Conservation (phyloP, 2,888 invertebrate species). For the Machimus atricapillus region DNA sequence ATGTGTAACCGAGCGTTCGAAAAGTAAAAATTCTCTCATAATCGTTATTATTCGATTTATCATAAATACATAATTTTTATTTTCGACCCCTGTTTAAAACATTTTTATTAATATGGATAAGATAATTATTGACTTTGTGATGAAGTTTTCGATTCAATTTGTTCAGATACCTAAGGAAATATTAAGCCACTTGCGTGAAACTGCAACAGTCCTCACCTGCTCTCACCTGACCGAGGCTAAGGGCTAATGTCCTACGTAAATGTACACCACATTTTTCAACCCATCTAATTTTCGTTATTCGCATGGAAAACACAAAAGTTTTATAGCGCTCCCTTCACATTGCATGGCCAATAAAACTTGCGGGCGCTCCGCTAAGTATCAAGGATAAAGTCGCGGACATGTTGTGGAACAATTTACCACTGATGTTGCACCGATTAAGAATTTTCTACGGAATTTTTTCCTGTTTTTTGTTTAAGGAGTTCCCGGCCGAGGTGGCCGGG, state of each 20-base stretch:
- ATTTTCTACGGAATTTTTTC: constrained; percentile 31
- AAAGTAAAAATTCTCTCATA: no score
- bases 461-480: not conserved
- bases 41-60: no score
- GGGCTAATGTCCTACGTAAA: not conserved
- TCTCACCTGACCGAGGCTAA: not conserved
- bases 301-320: constrained; percentile 18
- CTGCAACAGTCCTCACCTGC: not conserved
- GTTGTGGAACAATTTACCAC: constrained; percentile 49
- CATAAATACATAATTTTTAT: no score
- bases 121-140: not conserved
- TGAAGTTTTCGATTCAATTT: not conserved
- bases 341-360: constrained; percentile 30
- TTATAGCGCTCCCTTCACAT: constrained; percentile 1
- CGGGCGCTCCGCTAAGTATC: constrained; percentile 4
- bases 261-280: constrained; percentile 7
- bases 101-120: no score
- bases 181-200: not conserved
- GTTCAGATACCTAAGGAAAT: not conserved
- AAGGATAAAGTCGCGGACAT: constrained; percentile 49
- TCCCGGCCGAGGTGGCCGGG: constrained; percentile 43
- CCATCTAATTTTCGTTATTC: constrained; percentile 26
- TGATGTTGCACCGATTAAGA: constrained; percentile 50
- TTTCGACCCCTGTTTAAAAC: no score
- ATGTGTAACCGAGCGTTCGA: no score